Evolutionary conservation across 2,888 invertebrate species (phyloP).

Genomic region (Dilophus febrilis): DNA sequence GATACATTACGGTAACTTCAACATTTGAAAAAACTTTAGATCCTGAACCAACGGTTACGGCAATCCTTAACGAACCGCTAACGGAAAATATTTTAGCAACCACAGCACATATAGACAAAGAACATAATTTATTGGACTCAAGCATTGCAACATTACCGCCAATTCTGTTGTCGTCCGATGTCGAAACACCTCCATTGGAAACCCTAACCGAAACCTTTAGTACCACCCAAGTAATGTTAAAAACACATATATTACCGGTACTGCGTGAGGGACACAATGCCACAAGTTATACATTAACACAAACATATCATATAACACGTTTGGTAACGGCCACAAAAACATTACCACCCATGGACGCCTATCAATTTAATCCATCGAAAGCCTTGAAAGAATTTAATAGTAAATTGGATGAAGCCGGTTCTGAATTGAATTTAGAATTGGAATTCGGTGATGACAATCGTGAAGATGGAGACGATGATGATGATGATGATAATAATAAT

Average conservation of each 20-base stretch:
- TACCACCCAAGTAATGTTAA: slow-evolving; percentile 72
- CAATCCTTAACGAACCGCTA: slow-evolving; percentile 54
- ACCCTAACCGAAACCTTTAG: slow-evolving; percentile 83
- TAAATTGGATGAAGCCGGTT: slow-evolving; percentile 74
- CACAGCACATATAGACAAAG: slow-evolving; percentile 55
- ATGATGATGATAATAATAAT: slow-evolving; percentile 28
- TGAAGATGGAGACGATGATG: slow-evolving; percentile 34
- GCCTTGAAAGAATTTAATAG: slow-evolving; percentile 79
- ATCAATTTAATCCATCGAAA: slow-evolving; percentile 72
- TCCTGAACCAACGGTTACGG: slow-evolving; percentile 34
- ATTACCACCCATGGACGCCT: slow-evolving; percentile 69
- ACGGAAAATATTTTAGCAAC: slow-evolving; percentile 77
- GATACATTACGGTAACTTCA: slow-evolving; percentile 74
- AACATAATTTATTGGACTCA: slow-evolving; percentile 48
- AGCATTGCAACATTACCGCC: slow-evolving; percentile 71
- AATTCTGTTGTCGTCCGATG: slow-evolving; percentile 54
- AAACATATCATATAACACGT: slow-evolving; percentile 75
- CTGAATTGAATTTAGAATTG: slow-evolving; percentile 67
- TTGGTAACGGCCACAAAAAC: slow-evolving; percentile 83
- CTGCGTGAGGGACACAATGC: slow-evolving; percentile 57
- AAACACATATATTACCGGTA: slow-evolving; percentile 76
- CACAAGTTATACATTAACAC: slow-evolving; percentile 63
- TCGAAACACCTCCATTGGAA: slow-evolving; percentile 73
- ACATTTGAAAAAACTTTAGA: slow-evolving; percentile 66
- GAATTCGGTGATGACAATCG: slow-evolving; percentile 72